phyloP scores from a whole-genome alignment of 2,113 vertebrate genomes.

The Eulacestoma nigropectus region DNA sequence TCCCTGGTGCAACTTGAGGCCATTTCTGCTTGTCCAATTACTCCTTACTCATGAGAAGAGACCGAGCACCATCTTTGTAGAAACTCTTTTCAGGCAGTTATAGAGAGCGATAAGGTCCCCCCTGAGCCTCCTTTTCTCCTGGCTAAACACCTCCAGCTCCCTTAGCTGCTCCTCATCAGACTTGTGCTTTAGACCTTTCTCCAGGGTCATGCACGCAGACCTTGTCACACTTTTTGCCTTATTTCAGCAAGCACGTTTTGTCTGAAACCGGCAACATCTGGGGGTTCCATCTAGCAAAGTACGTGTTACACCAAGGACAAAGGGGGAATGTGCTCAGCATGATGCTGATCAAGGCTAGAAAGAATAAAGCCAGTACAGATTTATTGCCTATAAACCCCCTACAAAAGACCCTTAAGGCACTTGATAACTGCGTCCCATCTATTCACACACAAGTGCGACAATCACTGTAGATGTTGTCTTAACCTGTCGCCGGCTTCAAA shows the following conservation, averaged over 20 bases:
- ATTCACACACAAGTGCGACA: not conserved
- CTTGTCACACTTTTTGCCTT: not conserved
- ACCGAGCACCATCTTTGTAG: rapidly evolving
- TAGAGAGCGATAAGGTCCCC: not conserved
- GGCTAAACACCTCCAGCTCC: not conserved
- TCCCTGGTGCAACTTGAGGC: not conserved
- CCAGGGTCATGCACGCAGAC: not conserved
- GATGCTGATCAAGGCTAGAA: not conserved
- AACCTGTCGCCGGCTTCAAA: not conserved
- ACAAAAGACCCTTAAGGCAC: not conserved
- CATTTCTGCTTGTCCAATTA: not conserved
- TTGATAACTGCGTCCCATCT: not conserved
- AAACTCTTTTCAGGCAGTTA: not conserved
- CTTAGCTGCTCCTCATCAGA: not conserved
- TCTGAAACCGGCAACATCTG: not conserved
- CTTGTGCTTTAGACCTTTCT: not conserved
- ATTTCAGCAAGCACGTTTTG: not conserved
- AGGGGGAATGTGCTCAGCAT: not conserved
- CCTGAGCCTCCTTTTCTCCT: not conserved
- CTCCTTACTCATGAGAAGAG: not conserved
- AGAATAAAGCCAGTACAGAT: not conserved
- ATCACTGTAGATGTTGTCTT: not conserved
- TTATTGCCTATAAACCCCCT: not conserved
- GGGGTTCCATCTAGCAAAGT: not conserved
- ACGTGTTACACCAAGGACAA: not conserved